These are phyloP conservation scores for Pherbina coryleti DNA, from an alignment of 2,888 invertebrate species.

Conservation along the genomic window DNA sequence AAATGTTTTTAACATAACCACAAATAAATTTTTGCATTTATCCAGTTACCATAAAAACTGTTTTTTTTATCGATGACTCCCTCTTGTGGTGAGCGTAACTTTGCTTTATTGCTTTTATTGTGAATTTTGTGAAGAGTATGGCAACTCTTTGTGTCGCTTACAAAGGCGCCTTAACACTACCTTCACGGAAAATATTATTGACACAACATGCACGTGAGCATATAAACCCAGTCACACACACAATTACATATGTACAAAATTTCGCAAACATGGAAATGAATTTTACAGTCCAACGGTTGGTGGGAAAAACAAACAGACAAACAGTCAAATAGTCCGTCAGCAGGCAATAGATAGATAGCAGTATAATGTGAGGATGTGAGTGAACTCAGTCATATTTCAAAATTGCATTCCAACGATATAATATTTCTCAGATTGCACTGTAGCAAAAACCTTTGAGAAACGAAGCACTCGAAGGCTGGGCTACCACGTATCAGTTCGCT, in stretches of 20 bases:
- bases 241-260: not conserved
- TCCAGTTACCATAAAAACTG: no score
- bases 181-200: conserved; percentile 11
- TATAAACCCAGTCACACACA: not conserved
- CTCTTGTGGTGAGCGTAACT: no score
- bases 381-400: conserved; percentile 14
- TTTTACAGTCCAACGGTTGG: conserved; percentile 10
- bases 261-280: not conserved
- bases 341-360: not conserved
- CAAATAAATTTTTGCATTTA: no score
- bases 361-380: not conserved
- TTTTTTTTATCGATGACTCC: no score
- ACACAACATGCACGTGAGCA: no score
- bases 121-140: not conserved
- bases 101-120: not conserved
- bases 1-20: no score
- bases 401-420: conserved; percentile 27
- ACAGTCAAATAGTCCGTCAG: not conserved
- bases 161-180: not conserved
- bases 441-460: not conserved
- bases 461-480: not conserved
- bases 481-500: not conserved
- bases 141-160: not conserved
- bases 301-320: not conserved
- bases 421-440: not conserved